Evolutionary conservation across 2,797 vertebrate species (phyloP).

Genomic region (Champsocephalus gunnari): DNA sequence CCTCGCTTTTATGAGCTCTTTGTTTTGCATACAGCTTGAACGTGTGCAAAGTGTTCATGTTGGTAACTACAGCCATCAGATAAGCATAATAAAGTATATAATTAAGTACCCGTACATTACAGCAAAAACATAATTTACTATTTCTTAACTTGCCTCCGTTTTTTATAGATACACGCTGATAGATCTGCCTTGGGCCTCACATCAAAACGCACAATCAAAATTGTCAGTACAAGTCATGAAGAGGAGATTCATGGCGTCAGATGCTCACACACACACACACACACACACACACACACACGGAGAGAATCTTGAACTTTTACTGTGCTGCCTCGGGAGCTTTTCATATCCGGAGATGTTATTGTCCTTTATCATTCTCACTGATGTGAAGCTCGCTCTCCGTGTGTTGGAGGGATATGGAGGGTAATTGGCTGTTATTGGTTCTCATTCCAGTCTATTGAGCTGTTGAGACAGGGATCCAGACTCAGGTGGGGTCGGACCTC

Average conservation of each 20-base stretch:
- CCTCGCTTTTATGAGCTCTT: conserved; percentile 15
- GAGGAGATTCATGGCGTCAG: conserved; percentile 67
- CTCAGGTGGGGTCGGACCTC: conserved; percentile 80
- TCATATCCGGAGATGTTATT: conserved; percentile 86
- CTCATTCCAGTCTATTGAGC: conserved; percentile 81
- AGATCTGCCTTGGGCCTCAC: conserved; percentile 47
- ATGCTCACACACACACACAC: conserved; percentile 47
- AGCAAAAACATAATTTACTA: not conserved
- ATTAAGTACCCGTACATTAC: conserved; percentile 2
- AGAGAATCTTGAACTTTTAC: conserved; percentile 57
- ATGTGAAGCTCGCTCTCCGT: conserved; percentile 51
- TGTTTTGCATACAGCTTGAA: conserved; percentile 21
- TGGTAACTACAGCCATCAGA: conserved; percentile 14
- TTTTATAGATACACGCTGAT: conserved; percentile 9
- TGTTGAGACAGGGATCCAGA: conserved; percentile 73
- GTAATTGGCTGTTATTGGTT: conserved; percentile 80
- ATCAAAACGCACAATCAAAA: conserved; percentile 61
- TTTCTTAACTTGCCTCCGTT: conserved; percentile 23
- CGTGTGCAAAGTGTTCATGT: conserved; percentile 10
- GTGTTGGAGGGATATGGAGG: conserved; percentile 45
- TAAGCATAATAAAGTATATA: conserved; percentile 14
- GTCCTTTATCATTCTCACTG: conserved; percentile 84
- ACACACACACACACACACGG: conserved; percentile 49
- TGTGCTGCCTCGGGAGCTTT: conserved; percentile 71
- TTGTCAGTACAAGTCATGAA: conserved; percentile 42